Evolutionary conservation across 2,797 vertebrate species (phyloP), one percentile per base, ranked within the genome.

Genomic region (Miopithecus talapoin): DNA sequence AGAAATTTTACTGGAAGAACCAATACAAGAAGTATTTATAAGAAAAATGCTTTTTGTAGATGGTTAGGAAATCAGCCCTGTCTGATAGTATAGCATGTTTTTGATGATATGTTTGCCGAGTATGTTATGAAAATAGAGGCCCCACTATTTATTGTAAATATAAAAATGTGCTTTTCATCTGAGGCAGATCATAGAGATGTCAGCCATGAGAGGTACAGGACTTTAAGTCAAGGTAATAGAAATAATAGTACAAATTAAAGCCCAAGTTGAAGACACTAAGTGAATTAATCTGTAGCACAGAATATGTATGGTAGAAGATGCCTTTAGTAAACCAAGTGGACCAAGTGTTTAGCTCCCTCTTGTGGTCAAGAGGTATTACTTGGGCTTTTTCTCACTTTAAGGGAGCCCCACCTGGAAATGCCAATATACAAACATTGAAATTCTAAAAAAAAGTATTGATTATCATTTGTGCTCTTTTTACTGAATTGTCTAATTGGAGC

Each of bases 271-370:
- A 74, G 59, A 59, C 2, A 33, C 12, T 7, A n/a, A 85, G 55
- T 8, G 64, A 88, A 36, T 81, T 83, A 39, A 39, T 74, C 28
- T 46, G 14, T 68, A 43, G 22, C 68, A 9, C 36, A 36, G 53
- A 24, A 43, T 55, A 43, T 55, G 21, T 28, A 8, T 1, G 75
- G 28, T 19, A 17, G 46, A 70, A 68, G 33, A 61, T 16, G 70
- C 59, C 43, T 53, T 43, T 41, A 5, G 36, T 72, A 19, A 90
- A 85, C 24, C 48, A 83, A 70, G 39, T 39, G 41, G 59, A 4
- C n/a, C 81, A 36, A 55, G 90, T 43, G 16, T 26, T 28, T 89
- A 80, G 95, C 97, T 57, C 97, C 96, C 95, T 94, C 97, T 97
- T 92, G 95, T 98, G 96, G 91, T 57, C 41, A 53, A 64, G 74